Evolutionary conservation across 2,888 invertebrate genomes (phyloP), one percentile per base, ranked within the genome.

Genomic region (Mystacides longicornis): DNA sequence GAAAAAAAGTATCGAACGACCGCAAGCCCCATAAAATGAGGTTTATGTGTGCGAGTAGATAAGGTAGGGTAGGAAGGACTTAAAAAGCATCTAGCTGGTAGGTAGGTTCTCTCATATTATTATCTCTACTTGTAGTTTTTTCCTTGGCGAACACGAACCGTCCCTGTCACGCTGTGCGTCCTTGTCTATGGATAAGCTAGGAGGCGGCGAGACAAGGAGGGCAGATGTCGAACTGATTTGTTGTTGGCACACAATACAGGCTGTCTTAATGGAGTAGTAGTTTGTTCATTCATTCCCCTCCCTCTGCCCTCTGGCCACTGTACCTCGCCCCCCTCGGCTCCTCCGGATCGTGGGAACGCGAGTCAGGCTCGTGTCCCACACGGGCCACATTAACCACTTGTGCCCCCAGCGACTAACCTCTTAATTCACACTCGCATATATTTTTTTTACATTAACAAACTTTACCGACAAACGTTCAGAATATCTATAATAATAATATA

Each of bases 211-310:
- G 48, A 48, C 3, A 21, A 21, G 23, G 48, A 48, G 4, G 23
- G 48, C 2, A 3, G 48, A 48, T 22, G 11, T 48, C 48, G 46
- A 46, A 48, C 48, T 22, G 48, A 23, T 48, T 23, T 23, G 48
- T 48, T 48, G 18, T 73, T 22, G 48, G n/a, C 48, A 48, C 48
- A 23, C 48, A 48, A 48, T 22, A 48, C 48, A 23, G 81, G 81
- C 23, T 81, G 78, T 67, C 73, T 78, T n/a, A 77, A 78, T 64
- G 81, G 81, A 66, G 80, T 80, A 51, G 81, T 81, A 68, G 81
- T 81, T 49, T 60, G 58, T 60, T 58, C 58, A 58, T 58, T 58
- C 58, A 51, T 57, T 50, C 58, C 54, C 49, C 42, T 48, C 54
- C 45, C 49, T 37, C 19, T 27, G n/a, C 56, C 57, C 58, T 49